These are phyloP conservation scores for Seriola aureovittata DNA, from an alignment of 2,113 vertebrate genomes.

Conservation along the genomic window DNA sequence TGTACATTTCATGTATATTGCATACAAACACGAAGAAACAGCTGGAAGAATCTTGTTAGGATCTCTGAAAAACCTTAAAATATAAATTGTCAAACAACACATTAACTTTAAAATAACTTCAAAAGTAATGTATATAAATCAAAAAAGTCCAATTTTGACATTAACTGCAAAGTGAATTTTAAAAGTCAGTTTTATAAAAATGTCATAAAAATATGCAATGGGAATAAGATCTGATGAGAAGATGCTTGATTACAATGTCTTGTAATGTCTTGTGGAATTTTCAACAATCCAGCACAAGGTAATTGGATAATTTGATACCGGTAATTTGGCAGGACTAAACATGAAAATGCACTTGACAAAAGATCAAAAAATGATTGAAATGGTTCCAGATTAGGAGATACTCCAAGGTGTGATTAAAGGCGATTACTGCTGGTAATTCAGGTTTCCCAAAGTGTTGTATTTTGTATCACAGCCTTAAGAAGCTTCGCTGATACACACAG, in stretches of 20 bases:
- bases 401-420: constrained; percentile 45
- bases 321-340: constrained; percentile 16
- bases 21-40: background rate
- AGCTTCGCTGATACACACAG: constrained; percentile 45
- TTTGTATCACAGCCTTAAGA: constrained; percentile 47
- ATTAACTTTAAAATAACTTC: background rate
- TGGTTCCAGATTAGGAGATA: constrained; percentile 25
- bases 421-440: constrained; percentile 27
- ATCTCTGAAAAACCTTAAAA: background rate
- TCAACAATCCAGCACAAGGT: constrained; percentile 1
- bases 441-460: constrained; percentile 39
- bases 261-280: constrained; percentile 15
- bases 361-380: constrained; percentile 31
- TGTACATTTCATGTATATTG: too few species aligned
- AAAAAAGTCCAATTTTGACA: background rate
- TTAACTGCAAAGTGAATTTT: background rate
- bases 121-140: background rate
- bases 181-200: background rate
- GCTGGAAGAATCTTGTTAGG: background rate
- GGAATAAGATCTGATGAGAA: background rate
- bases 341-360: constrained; percentile 20
- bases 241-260: background rate
- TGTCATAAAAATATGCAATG: background rate
- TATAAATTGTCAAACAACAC: background rate
- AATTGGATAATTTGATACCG: constrained; percentile 26